A percentile compares a stretch with the other conserved stretches of the same genome.
Evolutionary conservation across 2,113 vertebrate species (phyloP).

Genomic region (Gadus chalcogrammus): DNA sequence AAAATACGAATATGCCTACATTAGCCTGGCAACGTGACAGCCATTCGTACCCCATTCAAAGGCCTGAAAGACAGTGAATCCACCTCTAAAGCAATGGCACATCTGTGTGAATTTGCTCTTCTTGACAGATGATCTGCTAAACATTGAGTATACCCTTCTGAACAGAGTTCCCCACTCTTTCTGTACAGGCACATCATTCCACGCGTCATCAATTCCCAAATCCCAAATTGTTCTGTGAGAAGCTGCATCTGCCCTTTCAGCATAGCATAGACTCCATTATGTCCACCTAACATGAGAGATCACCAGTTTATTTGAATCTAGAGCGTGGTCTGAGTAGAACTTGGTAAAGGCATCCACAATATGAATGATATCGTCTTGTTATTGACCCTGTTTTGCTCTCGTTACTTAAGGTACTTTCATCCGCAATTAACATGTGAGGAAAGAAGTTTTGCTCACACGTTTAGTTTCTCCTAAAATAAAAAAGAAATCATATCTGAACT

Average conservation of each 20-base stretch:
- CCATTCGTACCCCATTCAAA: constrained; percentile 20
- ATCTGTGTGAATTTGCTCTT: constrained; percentile 18
- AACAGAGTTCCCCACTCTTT: constrained; percentile 22
- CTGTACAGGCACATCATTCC: constrained; percentile 14
- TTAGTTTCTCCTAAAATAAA: constrained; percentile 4
- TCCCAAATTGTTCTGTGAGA: constrained; percentile 29
- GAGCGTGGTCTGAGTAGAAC: constrained; percentile 17
- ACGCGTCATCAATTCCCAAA: constrained; percentile 29
- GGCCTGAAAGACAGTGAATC: constrained; percentile 24
- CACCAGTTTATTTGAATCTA: constrained; percentile 28
- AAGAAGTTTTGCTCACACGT: neutral
- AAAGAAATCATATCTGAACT: constrained; percentile 6
- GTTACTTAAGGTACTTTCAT: constrained; percentile 28
- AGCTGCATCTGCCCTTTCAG: constrained; percentile 26
- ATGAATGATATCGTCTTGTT: neutral
- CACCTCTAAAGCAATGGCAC: constrained; percentile 7
- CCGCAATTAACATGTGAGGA: constrained; percentile 17
- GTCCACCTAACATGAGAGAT: constrained; percentile 25
- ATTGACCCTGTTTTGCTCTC: constrained; percentile 4
- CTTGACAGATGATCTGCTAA: constrained; percentile 23
- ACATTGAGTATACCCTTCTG: constrained; percentile 28
- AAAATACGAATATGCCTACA: no score
- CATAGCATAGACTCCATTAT: constrained; percentile 28
- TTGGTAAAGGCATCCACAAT: constrained; percentile 20
- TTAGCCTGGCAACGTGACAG: constrained; percentile 18